Percentiles rank a stretch among this genome's conserved stretches.
Evolutionary conservation across 2,888 invertebrate genomes (phyloP).

Genomic region (Anarsia innoxiella): DNA sequence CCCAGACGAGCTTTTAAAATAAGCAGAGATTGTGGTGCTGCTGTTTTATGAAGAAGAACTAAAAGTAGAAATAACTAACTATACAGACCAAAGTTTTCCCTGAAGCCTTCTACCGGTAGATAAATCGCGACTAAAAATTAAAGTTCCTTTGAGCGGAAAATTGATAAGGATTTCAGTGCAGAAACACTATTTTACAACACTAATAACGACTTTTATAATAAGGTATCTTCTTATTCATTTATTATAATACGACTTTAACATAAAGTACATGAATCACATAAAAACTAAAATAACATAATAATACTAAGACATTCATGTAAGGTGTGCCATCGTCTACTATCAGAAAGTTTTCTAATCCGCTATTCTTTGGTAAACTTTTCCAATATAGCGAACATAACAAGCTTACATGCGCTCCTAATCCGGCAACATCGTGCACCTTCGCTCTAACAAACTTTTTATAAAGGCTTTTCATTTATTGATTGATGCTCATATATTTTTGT

Average conservation of each 20-base stretch:
- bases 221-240: not conserved
- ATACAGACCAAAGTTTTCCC: slow-evolving; percentile 41
- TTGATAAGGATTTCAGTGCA: slow-evolving; percentile 35
- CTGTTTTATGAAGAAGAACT: slow-evolving; percentile 34
- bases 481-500: not conserved
- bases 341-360: slow-evolving; percentile 58
- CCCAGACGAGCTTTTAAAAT: slow-evolving; percentile 38
- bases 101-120: slow-evolving; percentile 31
- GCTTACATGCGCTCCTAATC: slow-evolving; percentile 47
- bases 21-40: slow-evolving; percentile 36
- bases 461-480: slow-evolving; percentile 34
- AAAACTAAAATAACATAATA: too few species aligned
- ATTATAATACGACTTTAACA: too few species aligned
- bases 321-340: slow-evolving; percentile 34
- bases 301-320: too few species aligned
- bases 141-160: slow-evolving; percentile 43
- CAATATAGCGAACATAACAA: slow-evolving; percentile 56
- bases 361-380: slow-evolving; percentile 57
- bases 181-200: not conserved
- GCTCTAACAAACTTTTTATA: slow-evolving; percentile 29
- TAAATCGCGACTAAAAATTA: slow-evolving; percentile 47
- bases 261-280: too few species aligned
- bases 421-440: slow-evolving; percentile 29
- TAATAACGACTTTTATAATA: too few species aligned
- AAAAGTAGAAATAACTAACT: slow-evolving; percentile 50